Base-by-base conservation (phyloP, 2,888 invertebrate genomes). In the Plutella xylostella region DNA sequence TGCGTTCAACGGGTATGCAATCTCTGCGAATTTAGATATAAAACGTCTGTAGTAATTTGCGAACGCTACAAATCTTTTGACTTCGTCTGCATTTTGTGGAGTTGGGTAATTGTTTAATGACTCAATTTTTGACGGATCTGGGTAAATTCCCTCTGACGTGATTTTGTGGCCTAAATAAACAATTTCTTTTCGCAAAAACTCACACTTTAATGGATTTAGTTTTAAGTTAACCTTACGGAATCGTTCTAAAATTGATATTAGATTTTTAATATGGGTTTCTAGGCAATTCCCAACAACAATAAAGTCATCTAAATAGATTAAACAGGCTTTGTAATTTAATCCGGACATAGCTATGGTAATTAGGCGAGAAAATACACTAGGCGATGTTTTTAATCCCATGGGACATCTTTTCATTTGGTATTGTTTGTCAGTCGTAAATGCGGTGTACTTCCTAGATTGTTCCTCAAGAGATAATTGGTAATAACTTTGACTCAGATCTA, bases 331-430 rank as follows among this genome's bases (percentile, higher is more conserved):
- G 25, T 45, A 42, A n/a, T 20, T 46, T 40, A 50, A 20, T 3
- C 52, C 53, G 4, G 51, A 47, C 51, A 50, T 49, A 7, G 53
- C 53, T 30, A 47, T 39, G 7, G 48, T 43, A 48, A 54, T 54
- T 12, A 44, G 25, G 3, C 50, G 19, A 31, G 38, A 41, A 25
- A 54, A 54, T 1, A 45, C 45, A 42, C 44, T 50, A n/a, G 47
- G 45, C 25, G 47, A 47, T 9, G 38, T 51, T 33, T 49, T 49
- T 3, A 49, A 31, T 7, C 52, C 53, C 48, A 49, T 48, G 3
- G 53, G 53, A 9, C 48, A n/a, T n/a, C 51, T 19, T n/a, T 44
- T 47, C 51, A 51, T 48, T 28, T 50, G 51, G 45, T 49, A 52
- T 31, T n/a, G 46, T 20, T 20, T 19, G 12, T 37, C 12, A 4